Conservation (phyloP, 2,113 vertebrate species). For the Dasypus novemcinctus region DNA sequence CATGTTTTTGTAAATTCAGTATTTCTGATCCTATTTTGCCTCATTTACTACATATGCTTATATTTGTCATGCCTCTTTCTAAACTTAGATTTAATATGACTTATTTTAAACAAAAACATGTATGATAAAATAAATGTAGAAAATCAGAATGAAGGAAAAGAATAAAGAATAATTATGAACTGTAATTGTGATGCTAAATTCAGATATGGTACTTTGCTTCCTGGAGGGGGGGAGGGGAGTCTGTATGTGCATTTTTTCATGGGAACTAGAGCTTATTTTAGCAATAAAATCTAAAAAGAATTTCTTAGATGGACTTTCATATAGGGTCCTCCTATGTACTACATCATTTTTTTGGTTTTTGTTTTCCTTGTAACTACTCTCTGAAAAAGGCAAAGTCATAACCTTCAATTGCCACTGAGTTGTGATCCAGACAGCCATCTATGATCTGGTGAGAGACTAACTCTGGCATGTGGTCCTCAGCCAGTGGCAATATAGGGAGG, state of each 20-base stretch:
- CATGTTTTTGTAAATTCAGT: constrained; percentile 35
- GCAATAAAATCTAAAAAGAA: not conserved
- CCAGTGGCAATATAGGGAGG: not conserved
- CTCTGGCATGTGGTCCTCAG: not conserved
- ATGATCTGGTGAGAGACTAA: not conserved
- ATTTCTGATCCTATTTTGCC: not conserved
- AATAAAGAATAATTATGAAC: not conserved
- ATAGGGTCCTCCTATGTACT: not conserved
- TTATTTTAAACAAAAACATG: constrained; percentile 31
- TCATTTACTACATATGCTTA: constrained; percentile 5
- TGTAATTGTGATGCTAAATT: not conserved
- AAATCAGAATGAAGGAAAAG: not conserved
- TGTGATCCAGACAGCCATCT: not conserved
- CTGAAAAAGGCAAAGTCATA: not conserved
- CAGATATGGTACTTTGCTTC: not conserved
- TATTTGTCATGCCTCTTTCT: not conserved
- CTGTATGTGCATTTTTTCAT: not conserved
- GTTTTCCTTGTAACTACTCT: not conserved
- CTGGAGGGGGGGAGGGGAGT: not conserved
- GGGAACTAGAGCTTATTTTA: not conserved
- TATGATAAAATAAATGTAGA: not conserved
- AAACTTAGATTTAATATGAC: constrained; percentile 21
- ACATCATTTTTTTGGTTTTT: not conserved
- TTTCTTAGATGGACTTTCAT: not conserved
- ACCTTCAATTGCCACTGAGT: not conserved